phyloP scores from a whole-genome alignment of 2,797 vertebrate species.

The Coregonus sp. region DNA sequence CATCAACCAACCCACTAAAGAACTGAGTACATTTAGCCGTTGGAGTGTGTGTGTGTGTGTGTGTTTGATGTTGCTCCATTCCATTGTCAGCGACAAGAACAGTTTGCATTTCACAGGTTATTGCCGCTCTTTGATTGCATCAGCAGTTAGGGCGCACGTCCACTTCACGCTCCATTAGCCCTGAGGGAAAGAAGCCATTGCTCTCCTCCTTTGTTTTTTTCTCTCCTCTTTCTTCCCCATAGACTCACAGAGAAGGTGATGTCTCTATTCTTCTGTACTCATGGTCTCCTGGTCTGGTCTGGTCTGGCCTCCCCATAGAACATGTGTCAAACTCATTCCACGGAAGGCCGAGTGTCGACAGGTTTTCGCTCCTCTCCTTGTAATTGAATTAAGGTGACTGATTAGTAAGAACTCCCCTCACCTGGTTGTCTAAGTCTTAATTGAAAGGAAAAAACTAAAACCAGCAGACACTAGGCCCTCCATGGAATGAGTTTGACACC shows the following conservation, averaged over 20 bases:
- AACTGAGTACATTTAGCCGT: neutral
- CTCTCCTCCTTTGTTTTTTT: slow-evolving; percentile 42
- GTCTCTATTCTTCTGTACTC: slow-evolving; percentile 47
- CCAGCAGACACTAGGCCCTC: too few species aligned
- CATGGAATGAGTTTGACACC: too few species aligned
- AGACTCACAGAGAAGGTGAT: slow-evolving; percentile 32
- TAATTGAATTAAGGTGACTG: too few species aligned
- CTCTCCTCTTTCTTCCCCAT: neutral
- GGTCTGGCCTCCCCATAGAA: neutral
- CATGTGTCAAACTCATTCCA: too few species aligned
- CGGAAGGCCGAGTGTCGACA: too few species aligned
- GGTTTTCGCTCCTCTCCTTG: too few species aligned
- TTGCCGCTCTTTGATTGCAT: slow-evolving; percentile 72
- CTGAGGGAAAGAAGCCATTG: slow-evolving; percentile 34
- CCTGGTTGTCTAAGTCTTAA: too few species aligned
- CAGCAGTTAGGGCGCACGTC: slow-evolving; percentile 67
- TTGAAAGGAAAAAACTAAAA: too few species aligned
- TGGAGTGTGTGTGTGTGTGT: neutral
- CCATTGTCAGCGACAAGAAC: slow-evolving; percentile 50
- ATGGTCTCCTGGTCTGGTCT: neutral
- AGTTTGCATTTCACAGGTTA: slow-evolving; percentile 72
- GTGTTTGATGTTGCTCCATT: neutral
- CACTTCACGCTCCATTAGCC: slow-evolving; percentile 66
- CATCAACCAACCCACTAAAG: slow-evolving; percentile 22
- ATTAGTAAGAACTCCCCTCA: too few species aligned